Conservation (phyloP, 2,797 vertebrate species). For the Malurus splendens region DNA sequence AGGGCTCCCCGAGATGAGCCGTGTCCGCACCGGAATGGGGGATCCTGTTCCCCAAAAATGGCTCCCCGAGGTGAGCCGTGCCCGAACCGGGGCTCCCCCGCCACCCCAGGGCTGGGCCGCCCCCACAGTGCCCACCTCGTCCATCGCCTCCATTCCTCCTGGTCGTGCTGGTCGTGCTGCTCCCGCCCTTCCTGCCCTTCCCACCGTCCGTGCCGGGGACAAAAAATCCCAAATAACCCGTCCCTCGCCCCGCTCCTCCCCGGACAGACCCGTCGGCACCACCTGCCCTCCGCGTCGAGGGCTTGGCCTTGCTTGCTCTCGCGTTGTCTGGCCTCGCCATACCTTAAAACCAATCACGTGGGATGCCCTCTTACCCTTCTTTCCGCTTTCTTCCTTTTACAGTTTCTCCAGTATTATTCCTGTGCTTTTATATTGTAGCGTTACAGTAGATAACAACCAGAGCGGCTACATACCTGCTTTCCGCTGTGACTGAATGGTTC, state of each 20-base stretch:
- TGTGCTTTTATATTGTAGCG: not conserved
- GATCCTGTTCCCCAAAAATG: no score
- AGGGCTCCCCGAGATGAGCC: no score
- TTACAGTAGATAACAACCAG: not conserved
- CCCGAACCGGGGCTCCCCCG: not conserved
- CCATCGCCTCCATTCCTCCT: fast-evolving
- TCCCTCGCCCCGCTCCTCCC: not conserved
- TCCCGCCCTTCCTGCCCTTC: not conserved
- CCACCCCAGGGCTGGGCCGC: not conserved
- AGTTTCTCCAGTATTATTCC: not conserved
- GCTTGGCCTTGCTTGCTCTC: fast-evolving
- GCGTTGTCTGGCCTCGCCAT: no score
- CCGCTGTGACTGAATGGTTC: not conserved
- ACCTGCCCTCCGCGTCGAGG: no score
- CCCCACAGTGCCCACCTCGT: not conserved
- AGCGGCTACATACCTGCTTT: not conserved
- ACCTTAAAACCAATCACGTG: not conserved
- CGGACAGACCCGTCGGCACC: not conserved
- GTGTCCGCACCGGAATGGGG: no score
- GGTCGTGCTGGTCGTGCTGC: fast-evolving
- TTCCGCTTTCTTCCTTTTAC: not conserved
- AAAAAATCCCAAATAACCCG: not conserved
- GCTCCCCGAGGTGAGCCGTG: not conserved
- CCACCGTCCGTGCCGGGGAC: fast-evolving
- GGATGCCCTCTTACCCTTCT: not conserved